Percentiles rank a stretch among this genome's conserved stretches.
Conservation (phyloP, 1,140 invertebrate species). For the Ceratosolen fusciceps region DNA sequence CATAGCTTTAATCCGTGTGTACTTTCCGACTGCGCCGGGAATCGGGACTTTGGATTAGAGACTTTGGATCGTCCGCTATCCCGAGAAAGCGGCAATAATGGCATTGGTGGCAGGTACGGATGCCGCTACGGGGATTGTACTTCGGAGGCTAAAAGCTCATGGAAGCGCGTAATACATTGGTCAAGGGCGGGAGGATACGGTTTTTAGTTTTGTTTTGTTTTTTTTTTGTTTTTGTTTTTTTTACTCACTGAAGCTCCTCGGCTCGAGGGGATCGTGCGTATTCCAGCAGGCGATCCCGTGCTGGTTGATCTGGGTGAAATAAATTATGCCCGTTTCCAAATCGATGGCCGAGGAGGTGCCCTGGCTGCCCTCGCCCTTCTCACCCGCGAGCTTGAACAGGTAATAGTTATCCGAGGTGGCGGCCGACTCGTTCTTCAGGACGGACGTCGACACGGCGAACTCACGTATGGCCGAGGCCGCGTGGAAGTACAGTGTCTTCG, state of each 20-base stretch:
- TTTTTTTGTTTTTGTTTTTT: too few species aligned
- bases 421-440: conserved; percentile 79
- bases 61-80: too few species aligned
- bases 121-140: too few species aligned
- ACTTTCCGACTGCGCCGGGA: too few species aligned
- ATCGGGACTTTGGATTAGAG: too few species aligned
- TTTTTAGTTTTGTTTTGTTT: too few species aligned
- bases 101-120: too few species aligned
- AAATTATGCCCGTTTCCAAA: conserved; percentile 73
- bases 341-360: conserved; percentile 74
- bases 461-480: conserved; percentile 81
- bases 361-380: conserved; percentile 75
- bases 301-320: conserved; percentile 77
- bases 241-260: conserved; percentile 65
- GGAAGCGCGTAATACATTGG: too few species aligned
- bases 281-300: conserved; percentile 83
- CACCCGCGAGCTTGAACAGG: conserved; percentile 72
- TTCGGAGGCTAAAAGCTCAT: too few species aligned
- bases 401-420: conserved; percentile 63
- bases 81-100: too few species aligned
- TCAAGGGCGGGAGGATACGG: not conserved
- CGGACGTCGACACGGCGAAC: conserved; percentile 79
- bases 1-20: too few species aligned
- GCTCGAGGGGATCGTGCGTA: conserved; percentile 72
- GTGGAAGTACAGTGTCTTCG: conserved; percentile 82